phyloP scores from a whole-genome alignment of 1,140 invertebrate species.

The Melanaphis sacchari region DNA sequence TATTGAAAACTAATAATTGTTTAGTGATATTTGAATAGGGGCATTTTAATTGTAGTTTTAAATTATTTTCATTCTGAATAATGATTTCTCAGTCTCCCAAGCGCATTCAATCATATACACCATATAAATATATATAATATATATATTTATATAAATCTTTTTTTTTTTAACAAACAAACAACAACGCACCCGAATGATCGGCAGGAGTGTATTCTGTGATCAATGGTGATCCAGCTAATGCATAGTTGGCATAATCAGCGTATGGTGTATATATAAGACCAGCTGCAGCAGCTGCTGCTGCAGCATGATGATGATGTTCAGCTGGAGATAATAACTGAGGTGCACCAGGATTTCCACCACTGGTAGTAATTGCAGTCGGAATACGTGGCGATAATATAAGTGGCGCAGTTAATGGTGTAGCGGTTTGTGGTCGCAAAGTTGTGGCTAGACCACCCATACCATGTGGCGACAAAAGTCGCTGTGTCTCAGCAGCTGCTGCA shows the following conservation, averaged over 20 bases:
- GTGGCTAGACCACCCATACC: slow-evolving; percentile 69
- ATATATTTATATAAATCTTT: slow-evolving; percentile 1
- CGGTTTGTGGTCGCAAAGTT: slow-evolving; percentile 72
- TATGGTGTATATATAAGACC: slow-evolving; percentile 82
- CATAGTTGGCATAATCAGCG: slow-evolving; percentile 87
- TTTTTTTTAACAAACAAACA: slow-evolving; percentile 70
- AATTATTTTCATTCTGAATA: slow-evolving; percentile 45
- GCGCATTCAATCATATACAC: slow-evolving; percentile 62
- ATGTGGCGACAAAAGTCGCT: slow-evolving; percentile 73
- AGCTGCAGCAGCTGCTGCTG: slow-evolving; percentile 57
- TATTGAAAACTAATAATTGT: slow-evolving; percentile 47
- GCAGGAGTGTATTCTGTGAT: slow-evolving; percentile 80
- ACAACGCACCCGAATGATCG: slow-evolving; percentile 95
- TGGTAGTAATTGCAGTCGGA: slow-evolving; percentile 74
- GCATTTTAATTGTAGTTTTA: slow-evolving; percentile 24
- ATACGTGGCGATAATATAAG: slow-evolving; percentile 86
- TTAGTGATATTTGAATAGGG: slow-evolving; percentile 29
- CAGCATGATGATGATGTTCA: slow-evolving; percentile 71
- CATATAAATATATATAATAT: slow-evolving; percentile 59
- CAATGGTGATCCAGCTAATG: slow-evolving; percentile 80
- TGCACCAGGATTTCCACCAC: slow-evolving; percentile 75
- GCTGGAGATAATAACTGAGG: slow-evolving; percentile 70
- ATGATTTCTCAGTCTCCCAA: slow-evolving; percentile 40
- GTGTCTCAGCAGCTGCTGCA: slow-evolving; percentile 75
- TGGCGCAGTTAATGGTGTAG: slow-evolving; percentile 78